Evolutionary conservation across 1,140 invertebrate genomes (phyloP), one percentile per base, ranked within the genome.

Genomic region (Drosophila nigromelanica): DNA sequence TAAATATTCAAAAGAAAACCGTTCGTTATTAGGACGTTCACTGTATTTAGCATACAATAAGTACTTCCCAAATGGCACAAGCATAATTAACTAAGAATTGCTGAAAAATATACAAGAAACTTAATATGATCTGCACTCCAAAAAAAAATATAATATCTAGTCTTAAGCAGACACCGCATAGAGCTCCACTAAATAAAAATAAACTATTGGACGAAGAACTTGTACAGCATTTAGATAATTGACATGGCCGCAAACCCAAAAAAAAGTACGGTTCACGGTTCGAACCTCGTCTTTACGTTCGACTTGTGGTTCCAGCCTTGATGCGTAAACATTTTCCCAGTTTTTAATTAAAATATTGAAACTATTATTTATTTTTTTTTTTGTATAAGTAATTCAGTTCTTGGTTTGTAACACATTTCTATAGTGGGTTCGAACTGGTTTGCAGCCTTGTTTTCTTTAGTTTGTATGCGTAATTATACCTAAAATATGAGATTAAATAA

Each of bases 401-500:
- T 33, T 33, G 27, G 4, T 30, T 30, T 6, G 6, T 30, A 30
- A 6, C 4, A 30, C 1, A 30, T 30, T 18, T 18, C 18, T 18
- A 18, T 18, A 2, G 18, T 2, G 30, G 30, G 0, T 33, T n/a
- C n/a, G n/a, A n/a, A n/a, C n/a, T n/a, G n/a, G n/a, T n/a, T n/a
- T 35, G 33, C 33, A 35, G 33, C 6, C 33, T 35, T 35, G 33
- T n/a, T 21, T 10, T 15, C 45, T 56, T 45, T 30, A 47, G 42
- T 1, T 18, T 63, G 24, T 24, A 51, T 52, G 48, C 27, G 30
- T 50, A 62, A 27, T 47, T 47, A 47, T 33, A 48, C 18, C 24
- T 45, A 15, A 56, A n/a, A 62, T 69, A 35, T 69, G 80, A 80
- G 81, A 83, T 83, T 85, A 73, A 43, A 63, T 55, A 61, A 43